These are phyloP conservation scores for Psittacara wagleri DNA, from an alignment of 2,113 vertebrate genomes.

Conservation along the genomic window DNA sequence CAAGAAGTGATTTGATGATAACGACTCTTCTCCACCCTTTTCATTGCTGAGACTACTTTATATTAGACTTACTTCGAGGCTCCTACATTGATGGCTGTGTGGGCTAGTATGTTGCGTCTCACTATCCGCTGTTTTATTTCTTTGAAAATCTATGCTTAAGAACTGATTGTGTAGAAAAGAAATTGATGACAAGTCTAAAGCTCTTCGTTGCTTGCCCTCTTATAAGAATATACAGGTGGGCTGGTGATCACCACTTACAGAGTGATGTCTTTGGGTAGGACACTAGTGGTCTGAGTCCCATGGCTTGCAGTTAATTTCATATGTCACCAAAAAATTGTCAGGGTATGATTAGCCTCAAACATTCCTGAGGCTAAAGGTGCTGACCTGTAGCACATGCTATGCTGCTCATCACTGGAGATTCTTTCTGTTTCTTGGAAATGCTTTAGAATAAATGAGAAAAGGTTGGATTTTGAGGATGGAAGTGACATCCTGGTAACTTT, in stretches of 20 bases:
- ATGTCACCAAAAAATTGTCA: rapidly evolving
- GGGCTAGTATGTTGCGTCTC: neutral
- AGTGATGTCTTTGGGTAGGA: neutral
- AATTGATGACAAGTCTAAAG: neutral
- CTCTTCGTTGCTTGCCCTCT: neutral
- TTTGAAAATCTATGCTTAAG: neutral
- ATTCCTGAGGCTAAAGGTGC: neutral
- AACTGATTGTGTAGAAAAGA: neutral
- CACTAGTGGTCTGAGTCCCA: neutral
- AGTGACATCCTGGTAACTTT: neutral
- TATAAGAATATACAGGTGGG: neutral
- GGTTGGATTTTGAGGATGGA: neutral
- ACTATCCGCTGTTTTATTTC: neutral
- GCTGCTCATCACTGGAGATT: neutral
- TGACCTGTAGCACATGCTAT: neutral
- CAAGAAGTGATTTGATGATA: neutral
- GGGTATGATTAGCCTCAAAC: neutral
- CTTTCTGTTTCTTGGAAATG: neutral
- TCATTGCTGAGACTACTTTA: neutral
- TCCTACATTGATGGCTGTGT: neutral
- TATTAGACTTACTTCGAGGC: neutral
- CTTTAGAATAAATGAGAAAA: neutral
- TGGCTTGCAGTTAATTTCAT: neutral
- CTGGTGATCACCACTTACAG: neutral
- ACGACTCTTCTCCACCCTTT: neutral